phyloP scores from a whole-genome alignment of 2,113 vertebrate genomes.

The Panurus biarmicus region DNA sequence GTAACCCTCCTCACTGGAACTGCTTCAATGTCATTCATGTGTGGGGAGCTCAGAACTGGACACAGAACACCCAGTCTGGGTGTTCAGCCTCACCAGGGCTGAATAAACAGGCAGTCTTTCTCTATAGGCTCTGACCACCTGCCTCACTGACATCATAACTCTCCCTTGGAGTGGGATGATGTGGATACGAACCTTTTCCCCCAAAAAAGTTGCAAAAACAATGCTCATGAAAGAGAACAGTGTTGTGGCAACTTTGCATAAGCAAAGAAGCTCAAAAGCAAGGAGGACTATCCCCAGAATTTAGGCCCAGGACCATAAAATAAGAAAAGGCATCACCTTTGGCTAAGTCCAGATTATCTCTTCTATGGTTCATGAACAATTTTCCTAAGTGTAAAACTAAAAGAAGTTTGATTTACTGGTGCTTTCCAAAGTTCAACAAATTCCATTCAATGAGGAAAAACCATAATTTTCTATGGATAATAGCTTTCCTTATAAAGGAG shows the following conservation, averaged over 20 bases:
- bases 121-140: not conserved
- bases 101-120: not conserved
- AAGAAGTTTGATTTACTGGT: not conserved
- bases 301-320: not conserved
- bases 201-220: not conserved
- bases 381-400: not conserved
- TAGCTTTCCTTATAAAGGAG: not conserved
- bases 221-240: not conserved
- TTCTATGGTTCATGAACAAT: not conserved
- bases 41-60: not conserved
- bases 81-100: not conserved
- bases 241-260: not conserved
- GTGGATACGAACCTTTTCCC: not conserved
- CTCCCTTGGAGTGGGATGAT: not conserved
- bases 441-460: not conserved
- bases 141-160: not conserved
- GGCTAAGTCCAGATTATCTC: not conserved
- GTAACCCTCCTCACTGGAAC: not conserved
- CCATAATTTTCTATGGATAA: not conserved
- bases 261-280: not conserved
- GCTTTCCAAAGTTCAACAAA: not conserved
- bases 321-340: not conserved
- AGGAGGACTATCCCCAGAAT: not conserved
- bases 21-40: rapidly evolving
- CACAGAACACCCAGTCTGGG: not conserved